phyloP scores from a whole-genome alignment of 2,888 invertebrate genomes.

The Noctua fimbriata region DNA sequence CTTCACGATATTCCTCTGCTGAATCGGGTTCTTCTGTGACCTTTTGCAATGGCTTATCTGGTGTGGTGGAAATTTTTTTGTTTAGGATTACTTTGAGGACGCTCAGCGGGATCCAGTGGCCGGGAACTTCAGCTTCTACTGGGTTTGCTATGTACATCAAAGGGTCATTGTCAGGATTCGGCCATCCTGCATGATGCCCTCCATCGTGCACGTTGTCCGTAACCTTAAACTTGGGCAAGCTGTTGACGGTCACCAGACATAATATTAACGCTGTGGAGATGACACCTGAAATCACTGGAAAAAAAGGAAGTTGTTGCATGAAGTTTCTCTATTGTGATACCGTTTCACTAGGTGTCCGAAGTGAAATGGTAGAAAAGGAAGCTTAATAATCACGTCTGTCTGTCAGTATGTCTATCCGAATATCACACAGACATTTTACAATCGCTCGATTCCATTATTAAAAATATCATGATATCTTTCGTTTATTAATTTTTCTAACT shows the following conservation, averaged over 20 bases:
- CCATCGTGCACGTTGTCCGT: background rate
- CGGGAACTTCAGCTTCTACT: slow-evolving; percentile 77
- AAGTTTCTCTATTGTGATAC: slow-evolving; percentile 3
- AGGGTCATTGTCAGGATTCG: slow-evolving; percentile 68
- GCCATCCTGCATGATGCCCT: slow-evolving; percentile 32
- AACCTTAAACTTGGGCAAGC: background rate
- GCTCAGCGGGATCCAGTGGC: slow-evolving; percentile 79
- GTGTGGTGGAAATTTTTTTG: too few relatives aligned
- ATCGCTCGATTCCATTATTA: too few relatives aligned
- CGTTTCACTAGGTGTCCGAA: background rate
- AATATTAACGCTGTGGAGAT: slow-evolving; percentile 41
- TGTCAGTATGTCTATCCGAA: background rate
- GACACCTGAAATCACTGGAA: slow-evolving; percentile 64
- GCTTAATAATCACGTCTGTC: background rate
- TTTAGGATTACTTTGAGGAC: too few relatives aligned
- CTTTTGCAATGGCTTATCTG: background rate
- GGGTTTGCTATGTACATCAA: slow-evolving; percentile 78
- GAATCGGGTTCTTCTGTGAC: too few relatives aligned
- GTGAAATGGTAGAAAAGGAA: too few relatives aligned
- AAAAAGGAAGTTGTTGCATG: background rate
- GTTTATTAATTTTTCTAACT: too few relatives aligned
- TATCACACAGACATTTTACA: too few relatives aligned
- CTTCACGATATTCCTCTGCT: too few relatives aligned
- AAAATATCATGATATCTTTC: too few relatives aligned
- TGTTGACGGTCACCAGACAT: slow-evolving; percentile 19